Conservation (phyloP, 2,113 vertebrate genomes). For the Hyperoodon ampullatus region DNA sequence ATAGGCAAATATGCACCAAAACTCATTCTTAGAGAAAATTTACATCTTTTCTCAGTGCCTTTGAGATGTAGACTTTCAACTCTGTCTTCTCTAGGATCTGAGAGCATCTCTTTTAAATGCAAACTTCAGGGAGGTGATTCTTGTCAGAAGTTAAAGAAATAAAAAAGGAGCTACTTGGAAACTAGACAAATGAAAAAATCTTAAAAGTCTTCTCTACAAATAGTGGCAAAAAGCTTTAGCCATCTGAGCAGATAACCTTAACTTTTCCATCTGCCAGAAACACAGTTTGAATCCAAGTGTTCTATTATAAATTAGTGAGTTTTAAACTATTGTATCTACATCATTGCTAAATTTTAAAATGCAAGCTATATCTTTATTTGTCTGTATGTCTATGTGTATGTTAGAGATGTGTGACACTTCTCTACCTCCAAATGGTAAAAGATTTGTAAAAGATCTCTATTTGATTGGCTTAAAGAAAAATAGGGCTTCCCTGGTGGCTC, state of each 20-base stretch:
- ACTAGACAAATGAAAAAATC: neutral
- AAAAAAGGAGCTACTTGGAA: neutral
- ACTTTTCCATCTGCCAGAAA: neutral
- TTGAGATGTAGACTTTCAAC: neutral
- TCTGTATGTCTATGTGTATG: neutral
- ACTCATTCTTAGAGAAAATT: neutral
- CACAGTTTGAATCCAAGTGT: neutral
- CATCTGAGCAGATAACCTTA: neutral
- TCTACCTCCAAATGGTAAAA: neutral
- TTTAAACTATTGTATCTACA: neutral
- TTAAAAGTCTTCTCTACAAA: neutral
- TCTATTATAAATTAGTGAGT: neutral
- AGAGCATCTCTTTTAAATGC: neutral
- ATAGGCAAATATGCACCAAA: neutral
- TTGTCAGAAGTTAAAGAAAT: neutral
- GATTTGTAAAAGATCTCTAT: neutral
- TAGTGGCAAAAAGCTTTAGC: neutral
- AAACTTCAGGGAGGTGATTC: neutral
- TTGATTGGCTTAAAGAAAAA: neutral
- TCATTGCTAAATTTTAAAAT: neutral
- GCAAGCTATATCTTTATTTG: neutral
- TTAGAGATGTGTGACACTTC: neutral
- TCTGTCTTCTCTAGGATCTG: neutral
- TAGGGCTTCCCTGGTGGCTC: too few species aligned
- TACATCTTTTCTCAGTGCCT: neutral